Base-by-base conservation (phyloP, 2,888 invertebrate genomes). In the Trisateles emortualis region DNA sequence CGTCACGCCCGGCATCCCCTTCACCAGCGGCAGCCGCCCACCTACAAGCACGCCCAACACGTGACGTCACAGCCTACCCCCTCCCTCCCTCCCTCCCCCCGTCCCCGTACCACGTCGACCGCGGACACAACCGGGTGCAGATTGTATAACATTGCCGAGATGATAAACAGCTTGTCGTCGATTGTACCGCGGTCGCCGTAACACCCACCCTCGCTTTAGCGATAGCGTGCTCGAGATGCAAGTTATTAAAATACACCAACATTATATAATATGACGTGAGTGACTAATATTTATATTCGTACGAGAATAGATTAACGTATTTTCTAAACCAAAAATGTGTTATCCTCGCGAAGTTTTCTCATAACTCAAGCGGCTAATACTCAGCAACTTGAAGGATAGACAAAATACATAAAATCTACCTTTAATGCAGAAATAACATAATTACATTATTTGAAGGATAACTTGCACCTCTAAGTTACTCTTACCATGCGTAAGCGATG, bases 1-100 rank as follows among this genome's bases (percentile, higher is more conserved):
- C 54, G 92, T 93, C 54, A 93, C 92, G 63, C 93, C 87, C 78
- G 92, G 92, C 90, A 93, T 88, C 67, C 93, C 93, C 84, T 93
- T 93, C 77, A 89, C 84, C 70, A 86, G 83, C 82, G 84, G 87
- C 84, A 79, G 78, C 80, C 57, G 78, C 73, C 38, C 72, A 80
- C 81, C 88, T 86, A 85, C 84, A 84, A 83, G 76, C 80, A 74
- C 74, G 59, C 66, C 57, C 72, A 50, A 30, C 51, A 32, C 55
- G 10, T 19, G 24, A 39, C 39, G 39, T 50, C 38, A n/a, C 51
- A 43, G 36, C 48, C 50, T 42, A 17, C 14, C 29, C 29, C 35
- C 26, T 17, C 26, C 14, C 16, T 35, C 17, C 43, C 38, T 2
- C 40, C 0, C 2, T n/a, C 56, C 29, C 11, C n/a, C 32, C 43